phyloP scores from a whole-genome alignment of 2,113 vertebrate genomes.

The Microtus ochrogaster region DNA sequence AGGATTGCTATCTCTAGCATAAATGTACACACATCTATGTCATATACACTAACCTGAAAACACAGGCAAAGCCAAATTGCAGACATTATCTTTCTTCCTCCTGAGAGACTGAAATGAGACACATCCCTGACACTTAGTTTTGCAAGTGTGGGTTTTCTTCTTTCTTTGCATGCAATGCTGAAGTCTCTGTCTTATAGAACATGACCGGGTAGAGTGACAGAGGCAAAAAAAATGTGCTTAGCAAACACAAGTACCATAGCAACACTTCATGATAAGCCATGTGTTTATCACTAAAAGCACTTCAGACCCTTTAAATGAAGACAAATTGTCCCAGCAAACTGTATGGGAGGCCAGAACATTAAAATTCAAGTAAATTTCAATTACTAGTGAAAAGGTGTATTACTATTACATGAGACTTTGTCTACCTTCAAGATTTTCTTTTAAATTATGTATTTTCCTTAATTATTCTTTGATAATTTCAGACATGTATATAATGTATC shows the following conservation, averaged over 20 bases:
- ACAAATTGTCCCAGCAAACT: constrained; percentile 14
- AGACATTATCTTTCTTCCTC: neutral
- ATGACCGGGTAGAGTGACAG: neutral
- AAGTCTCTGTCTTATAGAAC: neutral
- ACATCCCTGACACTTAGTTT: neutral
- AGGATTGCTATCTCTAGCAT: neutral
- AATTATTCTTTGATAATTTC: neutral
- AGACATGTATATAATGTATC: neutral
- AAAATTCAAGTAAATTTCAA: constrained; percentile 65
- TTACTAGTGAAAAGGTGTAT: constrained; percentile 51
- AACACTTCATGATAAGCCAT: constrained; percentile 30
- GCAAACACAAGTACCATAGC: constrained; percentile 52
- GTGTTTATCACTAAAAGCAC: constrained; percentile 3
- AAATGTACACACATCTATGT: neutral
- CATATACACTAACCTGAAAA: neutral
- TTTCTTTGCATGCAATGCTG: neutral
- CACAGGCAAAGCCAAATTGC: neutral
- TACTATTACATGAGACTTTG: neutral
- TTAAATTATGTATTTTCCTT: neutral
- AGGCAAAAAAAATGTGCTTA: constrained; percentile 46
- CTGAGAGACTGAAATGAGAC: neutral
- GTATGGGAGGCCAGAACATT: constrained; percentile 47
- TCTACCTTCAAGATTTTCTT: neutral
- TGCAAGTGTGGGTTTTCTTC: neutral
- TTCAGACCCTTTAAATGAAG: constrained; percentile 32